Conservation (phyloP, 1,140 invertebrate genomes). For the Phortica variegata region DNA sequence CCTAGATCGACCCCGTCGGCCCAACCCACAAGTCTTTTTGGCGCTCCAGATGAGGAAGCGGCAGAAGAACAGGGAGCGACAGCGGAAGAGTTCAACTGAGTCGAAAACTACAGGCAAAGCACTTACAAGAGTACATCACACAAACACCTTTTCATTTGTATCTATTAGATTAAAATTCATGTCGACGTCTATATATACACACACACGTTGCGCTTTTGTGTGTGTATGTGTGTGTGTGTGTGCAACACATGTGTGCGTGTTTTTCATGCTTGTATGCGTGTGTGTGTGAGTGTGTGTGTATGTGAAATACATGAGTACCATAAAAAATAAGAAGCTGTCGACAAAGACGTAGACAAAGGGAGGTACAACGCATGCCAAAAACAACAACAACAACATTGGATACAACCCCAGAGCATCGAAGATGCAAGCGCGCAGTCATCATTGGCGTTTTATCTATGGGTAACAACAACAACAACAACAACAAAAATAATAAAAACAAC, state of each 20-base stretch:
- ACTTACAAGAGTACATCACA: slow-evolving; percentile 32
- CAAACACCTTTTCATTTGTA: slow-evolving; percentile 55
- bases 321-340: slow-evolving; percentile 12
- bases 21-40: too few relatives aligned
- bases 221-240: slow-evolving; percentile 18
- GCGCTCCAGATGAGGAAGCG: too few relatives aligned
- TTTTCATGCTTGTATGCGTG: slow-evolving; percentile 4
- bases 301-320: not conserved
- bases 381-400: too few relatives aligned
- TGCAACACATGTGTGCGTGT: slow-evolving; percentile 9
- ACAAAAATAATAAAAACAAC: slow-evolving; percentile 15
- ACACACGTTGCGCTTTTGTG: slow-evolving; percentile 16
- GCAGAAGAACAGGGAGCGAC: not conserved
- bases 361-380: slow-evolving; percentile 7
- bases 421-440: too few relatives aligned
- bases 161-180: slow-evolving; percentile 57
- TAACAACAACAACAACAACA: slow-evolving; percentile 8
- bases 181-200: slow-evolving; percentile 31
- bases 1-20: too few relatives aligned
- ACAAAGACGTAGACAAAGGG: slow-evolving; percentile 2
- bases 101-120: slow-evolving; percentile 34
- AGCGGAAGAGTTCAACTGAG: slow-evolving; percentile 9
- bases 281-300: slow-evolving; percentile 6
- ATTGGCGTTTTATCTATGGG: too few relatives aligned
- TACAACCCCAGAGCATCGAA: too few relatives aligned